These are phyloP conservation scores for Brienomyrus longianalis DNA, from an alignment of 2,113 vertebrate genomes.

Conservation along the genomic window DNA sequence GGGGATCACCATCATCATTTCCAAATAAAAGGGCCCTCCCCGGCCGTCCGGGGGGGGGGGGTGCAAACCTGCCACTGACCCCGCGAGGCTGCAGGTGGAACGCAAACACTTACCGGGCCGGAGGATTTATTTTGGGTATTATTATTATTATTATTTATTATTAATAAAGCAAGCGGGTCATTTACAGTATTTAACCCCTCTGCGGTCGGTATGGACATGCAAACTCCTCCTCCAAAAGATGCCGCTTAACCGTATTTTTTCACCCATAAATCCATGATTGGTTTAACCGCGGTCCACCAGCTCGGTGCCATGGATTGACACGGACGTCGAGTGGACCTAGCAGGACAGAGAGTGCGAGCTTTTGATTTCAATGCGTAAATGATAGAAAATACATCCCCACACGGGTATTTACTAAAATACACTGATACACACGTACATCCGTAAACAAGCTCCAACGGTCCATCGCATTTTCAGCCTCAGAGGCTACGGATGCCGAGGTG, in stretches of 20 bases:
- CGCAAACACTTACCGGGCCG: not conserved
- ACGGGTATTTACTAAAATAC: not conserved
- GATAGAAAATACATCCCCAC: not conserved
- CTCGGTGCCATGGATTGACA: not conserved
- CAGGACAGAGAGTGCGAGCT: not conserved
- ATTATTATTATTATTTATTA: not conserved
- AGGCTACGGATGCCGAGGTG: not conserved
- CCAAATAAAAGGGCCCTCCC: not conserved
- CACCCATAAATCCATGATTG: not conserved
- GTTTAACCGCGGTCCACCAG: not conserved
- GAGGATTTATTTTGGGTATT: not conserved
- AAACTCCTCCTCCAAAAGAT: not conserved
- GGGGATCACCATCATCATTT: not conserved
- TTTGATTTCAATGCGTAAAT: not conserved
- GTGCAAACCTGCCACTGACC: not conserved
- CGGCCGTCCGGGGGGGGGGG: not conserved
- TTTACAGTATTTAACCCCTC: not conserved
- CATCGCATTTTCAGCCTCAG: not conserved
- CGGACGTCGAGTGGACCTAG: not conserved
- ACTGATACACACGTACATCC: not conserved
- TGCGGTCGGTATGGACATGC: not conserved
- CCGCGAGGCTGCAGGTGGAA: not conserved
- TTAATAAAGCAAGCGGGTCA: not conserved
- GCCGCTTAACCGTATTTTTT: not conserved
- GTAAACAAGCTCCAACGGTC: not conserved